Evolutionary conservation across 2,888 invertebrate genomes (phyloP).

Genomic region (Brachyptera risi): DNA sequence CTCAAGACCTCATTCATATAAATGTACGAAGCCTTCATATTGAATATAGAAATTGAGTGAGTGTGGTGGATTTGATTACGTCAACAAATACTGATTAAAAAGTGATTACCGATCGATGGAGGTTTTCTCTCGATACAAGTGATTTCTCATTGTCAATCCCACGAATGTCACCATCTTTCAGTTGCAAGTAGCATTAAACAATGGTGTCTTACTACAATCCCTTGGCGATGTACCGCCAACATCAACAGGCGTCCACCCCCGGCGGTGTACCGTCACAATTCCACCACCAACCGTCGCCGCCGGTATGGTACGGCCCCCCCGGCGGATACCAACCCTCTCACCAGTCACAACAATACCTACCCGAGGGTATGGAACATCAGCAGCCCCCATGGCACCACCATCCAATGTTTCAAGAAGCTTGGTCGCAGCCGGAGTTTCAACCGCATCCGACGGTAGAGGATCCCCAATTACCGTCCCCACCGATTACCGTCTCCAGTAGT

Average conservation of each 20-base stretch:
- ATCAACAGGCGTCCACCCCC: slow-evolving; percentile 43
- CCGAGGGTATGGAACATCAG: slow-evolving; percentile 28
- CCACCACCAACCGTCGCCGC: slow-evolving; percentile 41
- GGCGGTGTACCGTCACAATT: slow-evolving; percentile 41
- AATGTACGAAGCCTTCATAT: too few relatives aligned
- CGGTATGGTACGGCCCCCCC: slow-evolving; percentile 43
- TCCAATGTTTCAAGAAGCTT: slow-evolving; percentile 27
- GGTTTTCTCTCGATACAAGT: too few relatives aligned
- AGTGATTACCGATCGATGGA: too few relatives aligned
- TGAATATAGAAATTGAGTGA: too few relatives aligned
- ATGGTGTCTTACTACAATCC: slow-evolving; percentile 75
- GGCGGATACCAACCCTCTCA: slow-evolving; percentile 56
- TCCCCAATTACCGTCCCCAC: slow-evolving; percentile 50
- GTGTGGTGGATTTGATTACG: not conserved
- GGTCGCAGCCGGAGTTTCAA: slow-evolving; percentile 30
- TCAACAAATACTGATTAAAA: too few relatives aligned
- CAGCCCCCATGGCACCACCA: slow-evolving; percentile 31
- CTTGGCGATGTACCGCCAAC: slow-evolving; percentile 64
- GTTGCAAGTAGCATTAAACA: too few relatives aligned
- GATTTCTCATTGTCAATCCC: too few relatives aligned
- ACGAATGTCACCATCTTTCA: too few relatives aligned
- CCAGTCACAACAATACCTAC: slow-evolving; percentile 39
- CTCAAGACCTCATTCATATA: too few relatives aligned
- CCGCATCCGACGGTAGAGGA: slow-evolving; percentile 39
- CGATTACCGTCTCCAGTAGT: slow-evolving; percentile 56